Percentiles rank a stretch among this genome's conserved stretches.
Conservation (phyloP, 2,113 vertebrate species). For the Rhinolophus sinicus region DNA sequence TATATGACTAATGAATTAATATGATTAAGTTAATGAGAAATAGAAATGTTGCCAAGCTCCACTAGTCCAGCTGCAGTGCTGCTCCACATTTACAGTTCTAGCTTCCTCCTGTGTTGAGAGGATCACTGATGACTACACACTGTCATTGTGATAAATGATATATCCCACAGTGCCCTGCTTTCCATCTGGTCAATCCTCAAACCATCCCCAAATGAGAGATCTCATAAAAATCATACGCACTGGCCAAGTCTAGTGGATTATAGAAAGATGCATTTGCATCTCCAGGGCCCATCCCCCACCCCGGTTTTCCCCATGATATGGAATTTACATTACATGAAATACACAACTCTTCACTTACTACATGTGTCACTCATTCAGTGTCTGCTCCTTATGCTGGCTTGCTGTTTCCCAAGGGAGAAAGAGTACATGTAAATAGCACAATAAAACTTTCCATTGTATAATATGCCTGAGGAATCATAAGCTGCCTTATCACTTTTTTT, state of each 20-base stretch:
- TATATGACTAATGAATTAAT: slow-evolving; percentile 87
- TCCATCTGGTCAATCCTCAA: slow-evolving; percentile 88
- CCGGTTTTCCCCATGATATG: neutral
- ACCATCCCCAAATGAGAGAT: slow-evolving; percentile 78
- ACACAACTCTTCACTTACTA: slow-evolving; percentile 75
- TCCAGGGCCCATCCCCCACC: neutral
- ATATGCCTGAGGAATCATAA: slow-evolving; percentile 74
- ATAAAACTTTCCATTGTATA: slow-evolving; percentile 54
- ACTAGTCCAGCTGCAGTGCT: slow-evolving; percentile 75
- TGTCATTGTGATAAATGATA: slow-evolving; percentile 91
- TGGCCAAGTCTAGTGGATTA: slow-evolving; percentile 66
- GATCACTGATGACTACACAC: slow-evolving; percentile 85
- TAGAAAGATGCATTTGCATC: slow-evolving; percentile 69
- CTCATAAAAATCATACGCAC: slow-evolving; percentile 80
- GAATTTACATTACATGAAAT: slow-evolving; percentile 77
- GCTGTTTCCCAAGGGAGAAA: slow-evolving; percentile 68
- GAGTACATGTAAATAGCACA: slow-evolving; percentile 67
- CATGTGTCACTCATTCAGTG: slow-evolving; percentile 73
- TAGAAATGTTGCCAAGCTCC: slow-evolving; percentile 84
- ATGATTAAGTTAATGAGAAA: slow-evolving; percentile 87
- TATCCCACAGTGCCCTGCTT: slow-evolving; percentile 87
- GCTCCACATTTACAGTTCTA: slow-evolving; percentile 79
- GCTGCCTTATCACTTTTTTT: slow-evolving; percentile 71
- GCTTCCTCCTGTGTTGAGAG: slow-evolving; percentile 85
- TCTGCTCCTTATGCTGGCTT: slow-evolving; percentile 44